Conservation (phyloP, 1,140 invertebrate genomes). For the Drosophila ercepeae region DNA sequence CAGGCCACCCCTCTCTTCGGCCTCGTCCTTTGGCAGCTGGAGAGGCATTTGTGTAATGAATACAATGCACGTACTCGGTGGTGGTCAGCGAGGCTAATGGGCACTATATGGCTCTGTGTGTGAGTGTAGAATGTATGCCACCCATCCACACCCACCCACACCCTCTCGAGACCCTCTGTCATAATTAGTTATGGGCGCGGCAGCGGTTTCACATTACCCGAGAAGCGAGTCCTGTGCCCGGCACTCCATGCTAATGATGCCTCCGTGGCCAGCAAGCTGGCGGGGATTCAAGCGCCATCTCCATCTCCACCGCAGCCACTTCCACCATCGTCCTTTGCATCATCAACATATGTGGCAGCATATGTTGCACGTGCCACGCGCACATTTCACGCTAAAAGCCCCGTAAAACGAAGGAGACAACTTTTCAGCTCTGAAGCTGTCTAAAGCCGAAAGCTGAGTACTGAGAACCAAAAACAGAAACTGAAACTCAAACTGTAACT, state of each 20-base stretch:
- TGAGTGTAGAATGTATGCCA: not conserved
- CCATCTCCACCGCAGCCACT: not conserved
- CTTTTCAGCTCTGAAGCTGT: not conserved
- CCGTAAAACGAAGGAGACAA: constrained; percentile 45
- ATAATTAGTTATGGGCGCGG: constrained; percentile 68
- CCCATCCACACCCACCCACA: not conserved
- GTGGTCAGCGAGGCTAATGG: constrained; percentile 49
- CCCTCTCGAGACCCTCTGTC: constrained; percentile 9
- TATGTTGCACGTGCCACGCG: constrained; percentile 28
- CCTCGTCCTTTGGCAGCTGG: not conserved
- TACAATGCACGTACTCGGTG: constrained; percentile 34
- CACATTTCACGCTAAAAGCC: constrained; percentile 61
- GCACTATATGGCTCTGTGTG: constrained; percentile 5
- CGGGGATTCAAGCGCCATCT: not conserved
- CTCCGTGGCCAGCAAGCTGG: not conserved
- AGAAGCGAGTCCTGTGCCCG: constrained; percentile 1
- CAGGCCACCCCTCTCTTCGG: not conserved
- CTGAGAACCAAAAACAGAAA: not conserved
- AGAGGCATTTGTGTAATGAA: constrained; percentile 42
- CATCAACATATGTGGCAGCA: constrained; percentile 1
- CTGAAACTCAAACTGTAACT: not conserved
- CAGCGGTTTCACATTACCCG: constrained; percentile 53
- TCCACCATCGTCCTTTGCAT: not conserved
- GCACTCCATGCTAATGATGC: constrained; percentile 60
- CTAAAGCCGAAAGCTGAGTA: too few relatives aligned